These are phyloP conservation scores for Eristalis tenax DNA, from an alignment of 2,888 invertebrate species.

Conservation along the genomic window DNA sequence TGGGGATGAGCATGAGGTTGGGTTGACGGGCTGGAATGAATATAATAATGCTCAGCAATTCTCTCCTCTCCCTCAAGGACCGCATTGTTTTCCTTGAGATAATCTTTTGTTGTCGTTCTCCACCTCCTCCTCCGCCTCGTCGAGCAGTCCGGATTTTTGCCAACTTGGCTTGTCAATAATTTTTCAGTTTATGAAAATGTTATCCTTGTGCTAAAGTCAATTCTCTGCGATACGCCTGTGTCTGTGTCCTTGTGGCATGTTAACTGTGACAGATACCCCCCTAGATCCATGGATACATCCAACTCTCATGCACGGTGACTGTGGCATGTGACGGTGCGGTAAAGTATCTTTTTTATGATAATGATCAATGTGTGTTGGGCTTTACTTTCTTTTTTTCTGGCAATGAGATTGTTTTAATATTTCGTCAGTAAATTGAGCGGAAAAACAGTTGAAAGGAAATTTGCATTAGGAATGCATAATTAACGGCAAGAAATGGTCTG, in stretches of 20 bases:
- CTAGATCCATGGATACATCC: not conserved
- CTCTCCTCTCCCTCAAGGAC: not conserved
- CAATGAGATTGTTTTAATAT: slow-evolving; percentile 43
- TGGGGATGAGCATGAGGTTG: not conserved
- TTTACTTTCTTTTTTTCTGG: slow-evolving; percentile 9
- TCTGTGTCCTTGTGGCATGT: slow-evolving; percentile 29
- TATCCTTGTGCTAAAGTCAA: slow-evolving; percentile 54
- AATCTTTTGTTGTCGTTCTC: not conserved
- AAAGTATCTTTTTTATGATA: slow-evolving; percentile 65
- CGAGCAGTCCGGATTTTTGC: slow-evolving; percentile 24
- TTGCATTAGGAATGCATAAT: slow-evolving; percentile 64
- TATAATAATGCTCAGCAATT: slow-evolving; percentile 47
- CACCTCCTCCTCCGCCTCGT: not conserved
- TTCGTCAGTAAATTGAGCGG: slow-evolving; percentile 33
- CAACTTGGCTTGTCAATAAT: slow-evolving; percentile 66
- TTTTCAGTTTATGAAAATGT: slow-evolving; percentile 68
- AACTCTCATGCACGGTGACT: slow-evolving; percentile 26
- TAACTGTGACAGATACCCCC: slow-evolving; percentile 7
- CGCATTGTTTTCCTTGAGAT: slow-evolving; percentile 5
- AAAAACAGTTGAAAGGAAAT: slow-evolving; percentile 53
- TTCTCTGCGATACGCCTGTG: slow-evolving; percentile 43
- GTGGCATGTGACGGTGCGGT: slow-evolving; percentile 51
- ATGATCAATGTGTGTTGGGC: slow-evolving; percentile 52
- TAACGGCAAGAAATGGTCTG: slow-evolving; percentile 24
- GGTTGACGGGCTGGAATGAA: not conserved